phyloP scores from a whole-genome alignment of 2,888 invertebrate genomes.

The Ethmia dodecea region DNA sequence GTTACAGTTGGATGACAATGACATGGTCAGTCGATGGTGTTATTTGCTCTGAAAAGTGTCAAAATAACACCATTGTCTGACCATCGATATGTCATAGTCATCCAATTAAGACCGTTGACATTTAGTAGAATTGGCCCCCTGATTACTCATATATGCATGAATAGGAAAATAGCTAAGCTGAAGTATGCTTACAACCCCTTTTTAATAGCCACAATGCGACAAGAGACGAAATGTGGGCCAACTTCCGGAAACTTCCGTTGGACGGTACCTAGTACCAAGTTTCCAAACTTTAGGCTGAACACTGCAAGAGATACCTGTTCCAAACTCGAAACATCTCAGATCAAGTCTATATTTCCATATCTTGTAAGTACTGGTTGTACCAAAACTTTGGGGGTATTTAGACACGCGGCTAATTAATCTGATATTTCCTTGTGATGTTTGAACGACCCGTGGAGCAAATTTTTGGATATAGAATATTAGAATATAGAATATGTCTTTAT shows the following conservation, averaged over 20 bases:
- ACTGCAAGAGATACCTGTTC: slow-evolving; percentile 14
- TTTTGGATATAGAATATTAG: too few relatives aligned
- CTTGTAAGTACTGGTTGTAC: not conserved
- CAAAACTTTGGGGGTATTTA: not conserved
- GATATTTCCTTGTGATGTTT: too few relatives aligned
- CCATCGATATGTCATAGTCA: too few relatives aligned
- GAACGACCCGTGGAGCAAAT: too few relatives aligned
- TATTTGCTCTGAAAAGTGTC: too few relatives aligned
- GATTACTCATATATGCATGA: too few relatives aligned
- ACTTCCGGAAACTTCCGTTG: slow-evolving; percentile 36
- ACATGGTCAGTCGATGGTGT: too few relatives aligned
- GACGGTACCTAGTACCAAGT: slow-evolving; percentile 30
- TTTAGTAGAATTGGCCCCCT: too few relatives aligned
- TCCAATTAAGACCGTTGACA: too few relatives aligned
- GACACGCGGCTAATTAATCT: not conserved
- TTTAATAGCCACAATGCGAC: slow-evolving; percentile 25
- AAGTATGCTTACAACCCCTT: not conserved
- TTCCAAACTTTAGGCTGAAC: slow-evolving; percentile 7
- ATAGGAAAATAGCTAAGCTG: not conserved
- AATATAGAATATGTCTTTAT: too few relatives aligned
- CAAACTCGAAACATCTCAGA: slow-evolving; percentile 7
- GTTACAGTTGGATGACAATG: too few relatives aligned
- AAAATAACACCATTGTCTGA: too few relatives aligned
- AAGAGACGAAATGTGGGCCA: slow-evolving; percentile 44
- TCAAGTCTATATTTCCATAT: not conserved